A percentile compares a stretch with the other conserved stretches of the same genome.
Conservation (phyloP, 2,797 vertebrate species). For the Nannoperca obscura region DNA sequence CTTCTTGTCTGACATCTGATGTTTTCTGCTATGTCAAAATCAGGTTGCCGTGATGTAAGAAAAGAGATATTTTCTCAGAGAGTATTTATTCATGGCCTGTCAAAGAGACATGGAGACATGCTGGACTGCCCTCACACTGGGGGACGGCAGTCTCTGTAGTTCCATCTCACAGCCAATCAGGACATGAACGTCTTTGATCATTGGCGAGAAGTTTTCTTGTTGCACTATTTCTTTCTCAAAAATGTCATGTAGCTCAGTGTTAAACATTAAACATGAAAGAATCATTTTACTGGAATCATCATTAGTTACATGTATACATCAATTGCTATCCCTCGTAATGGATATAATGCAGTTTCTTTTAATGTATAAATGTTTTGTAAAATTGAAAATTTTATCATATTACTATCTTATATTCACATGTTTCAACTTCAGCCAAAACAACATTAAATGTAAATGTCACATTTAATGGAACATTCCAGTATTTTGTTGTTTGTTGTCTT, state of each 20-base stretch:
- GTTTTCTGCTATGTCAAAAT: conserved; percentile 20
- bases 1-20: conserved; percentile 7
- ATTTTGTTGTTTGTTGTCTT: neutral
- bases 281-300: neutral
- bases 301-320: neutral
- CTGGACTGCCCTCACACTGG: conserved; percentile 10
- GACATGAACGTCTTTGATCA: conserved; percentile 24
- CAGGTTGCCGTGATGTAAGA: conserved; percentile 24
- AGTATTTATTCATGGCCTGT: conserved; percentile 22
- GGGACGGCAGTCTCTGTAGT: neutral
- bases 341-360: neutral
- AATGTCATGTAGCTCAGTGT: conserved; percentile 10
- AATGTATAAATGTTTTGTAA: conserved; percentile 1
- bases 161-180: conserved; percentile 20
- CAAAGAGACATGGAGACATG: conserved; percentile 7
- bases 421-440: neutral
- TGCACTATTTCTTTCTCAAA: conserved; percentile 4
- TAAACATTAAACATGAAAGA: conserved; percentile 1
- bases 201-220: neutral
- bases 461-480: neutral
- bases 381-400: neutral
- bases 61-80: conserved; percentile 1
- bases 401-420: neutral
- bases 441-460: neutral
- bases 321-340: neutral